Conservation (phyloP, 2,797 vertebrate species). For the Simalia tracyae region DNA sequence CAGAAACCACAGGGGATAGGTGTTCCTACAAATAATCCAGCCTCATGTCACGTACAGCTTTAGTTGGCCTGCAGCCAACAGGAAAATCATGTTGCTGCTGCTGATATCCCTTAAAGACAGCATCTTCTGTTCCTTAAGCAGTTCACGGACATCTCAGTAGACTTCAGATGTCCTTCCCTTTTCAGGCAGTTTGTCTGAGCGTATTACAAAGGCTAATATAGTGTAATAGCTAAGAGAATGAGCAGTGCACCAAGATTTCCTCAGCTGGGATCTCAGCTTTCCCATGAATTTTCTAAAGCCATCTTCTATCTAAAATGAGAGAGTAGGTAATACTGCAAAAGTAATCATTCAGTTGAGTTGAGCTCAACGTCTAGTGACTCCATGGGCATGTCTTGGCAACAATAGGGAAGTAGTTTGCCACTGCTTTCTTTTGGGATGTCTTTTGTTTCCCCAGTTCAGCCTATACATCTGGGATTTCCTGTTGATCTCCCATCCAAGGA, state of each 20-base stretch:
- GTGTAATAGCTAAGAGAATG: neutral
- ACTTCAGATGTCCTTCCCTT: too few relatives aligned
- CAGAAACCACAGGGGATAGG: too few relatives aligned
- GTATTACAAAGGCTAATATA: too few relatives aligned
- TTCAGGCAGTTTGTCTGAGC: neutral
- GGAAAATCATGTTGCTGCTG: neutral
- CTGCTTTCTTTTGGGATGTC: neutral
- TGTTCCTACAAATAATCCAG: too few relatives aligned
- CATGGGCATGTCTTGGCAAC: neutral
- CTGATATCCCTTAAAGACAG: neutral
- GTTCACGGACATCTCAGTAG: neutral
- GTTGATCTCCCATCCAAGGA: neutral
- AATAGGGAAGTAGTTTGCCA: neutral
- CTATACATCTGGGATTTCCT: neutral
- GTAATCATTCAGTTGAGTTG: neutral
- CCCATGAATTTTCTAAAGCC: neutral
- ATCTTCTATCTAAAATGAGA: neutral
- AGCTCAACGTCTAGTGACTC: neutral
- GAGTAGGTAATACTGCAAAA: neutral
- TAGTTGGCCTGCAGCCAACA: neutral
- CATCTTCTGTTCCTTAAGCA: neutral
- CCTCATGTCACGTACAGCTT: too few relatives aligned
- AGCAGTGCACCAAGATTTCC: neutral
- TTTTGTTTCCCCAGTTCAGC: neutral
- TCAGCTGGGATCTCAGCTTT: too few relatives aligned